These are phyloP conservation scores for Myotis pilosus DNA, from an alignment of 2,797 vertebrate species.

Conservation along the genomic window DNA sequence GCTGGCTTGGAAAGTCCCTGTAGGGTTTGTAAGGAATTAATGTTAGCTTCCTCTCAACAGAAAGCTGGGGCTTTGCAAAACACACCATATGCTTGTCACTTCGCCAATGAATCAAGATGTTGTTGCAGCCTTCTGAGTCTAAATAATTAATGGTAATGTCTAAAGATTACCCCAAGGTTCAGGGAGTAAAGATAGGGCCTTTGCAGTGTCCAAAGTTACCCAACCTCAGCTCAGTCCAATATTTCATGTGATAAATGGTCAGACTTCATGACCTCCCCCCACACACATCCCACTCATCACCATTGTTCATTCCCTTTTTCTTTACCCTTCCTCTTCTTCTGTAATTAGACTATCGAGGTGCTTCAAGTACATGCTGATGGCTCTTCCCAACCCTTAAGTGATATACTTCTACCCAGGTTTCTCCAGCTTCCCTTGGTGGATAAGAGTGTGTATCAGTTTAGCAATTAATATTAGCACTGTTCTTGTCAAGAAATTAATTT, in stretches of 20 bases:
- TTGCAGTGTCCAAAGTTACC: slow-evolving; percentile 71
- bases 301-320: slow-evolving; percentile 38
- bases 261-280: slow-evolving; percentile 23
- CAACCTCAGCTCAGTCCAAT: slow-evolving; percentile 72
- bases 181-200: slow-evolving; percentile 80
- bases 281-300: neutral
- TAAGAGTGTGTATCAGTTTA: neutral
- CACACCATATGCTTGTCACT: slow-evolving; percentile 88
- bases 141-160: slow-evolving; percentile 88
- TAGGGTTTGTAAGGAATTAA: slow-evolving; percentile 85
- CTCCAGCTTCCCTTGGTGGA: slow-evolving; percentile 18
- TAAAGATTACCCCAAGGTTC: slow-evolving; percentile 86
- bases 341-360: slow-evolving; percentile 40
- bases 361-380: neutral
- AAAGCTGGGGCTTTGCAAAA: slow-evolving; percentile 86
- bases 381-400: neutral
- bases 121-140: slow-evolving; percentile 86
- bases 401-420: slow-evolving; percentile 13
- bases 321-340: neutral
- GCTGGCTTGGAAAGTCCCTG: slow-evolving; percentile 83
- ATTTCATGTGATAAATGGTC: slow-evolving; percentile 77
- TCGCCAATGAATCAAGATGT: slow-evolving; percentile 89
- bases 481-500: slow-evolving; percentile 55
- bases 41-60: slow-evolving; percentile 84
- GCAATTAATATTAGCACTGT: neutral